A percentile compares a stretch with the other conserved stretches of the same genome.
Conservation (phyloP, 2,797 vertebrate genomes). For the Diceros bicornis region DNA sequence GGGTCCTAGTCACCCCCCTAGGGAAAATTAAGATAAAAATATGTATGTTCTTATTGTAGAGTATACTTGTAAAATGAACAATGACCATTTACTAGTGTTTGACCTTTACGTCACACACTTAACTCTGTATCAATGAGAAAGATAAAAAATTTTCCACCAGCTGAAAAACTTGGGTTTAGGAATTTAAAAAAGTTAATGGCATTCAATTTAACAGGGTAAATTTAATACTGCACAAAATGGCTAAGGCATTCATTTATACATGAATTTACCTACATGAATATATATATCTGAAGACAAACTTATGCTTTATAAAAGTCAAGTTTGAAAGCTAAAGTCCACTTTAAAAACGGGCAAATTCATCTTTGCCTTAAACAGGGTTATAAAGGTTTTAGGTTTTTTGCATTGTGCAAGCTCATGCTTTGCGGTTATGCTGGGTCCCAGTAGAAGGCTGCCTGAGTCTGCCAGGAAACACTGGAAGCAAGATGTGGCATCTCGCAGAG, state of each 20-base stretch:
- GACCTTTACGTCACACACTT: constrained; percentile 75
- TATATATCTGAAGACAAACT: not conserved
- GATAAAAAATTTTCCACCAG: constrained; percentile 51
- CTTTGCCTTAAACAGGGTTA: not conserved
- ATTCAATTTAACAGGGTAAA: not conserved
- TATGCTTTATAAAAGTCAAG: not conserved
- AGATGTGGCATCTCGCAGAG: not conserved
- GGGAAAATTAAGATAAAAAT: constrained; percentile 81
- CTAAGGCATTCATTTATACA: not conserved
- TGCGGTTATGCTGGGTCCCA: constrained; percentile 56
- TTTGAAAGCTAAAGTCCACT: constrained; percentile 45
- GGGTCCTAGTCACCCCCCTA: constrained; percentile 59
- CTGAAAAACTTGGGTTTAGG: constrained; percentile 54
- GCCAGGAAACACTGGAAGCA: constrained; percentile 74
- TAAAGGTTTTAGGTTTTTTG: not conserved
- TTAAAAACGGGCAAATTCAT: constrained; percentile 37
- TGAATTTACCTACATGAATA: not conserved
- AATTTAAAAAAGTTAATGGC: constrained; percentile 15
- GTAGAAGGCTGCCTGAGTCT: not conserved
- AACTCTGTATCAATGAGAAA: constrained; percentile 79
- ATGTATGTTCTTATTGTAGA: constrained; percentile 73
- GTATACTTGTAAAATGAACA: constrained; percentile 83
- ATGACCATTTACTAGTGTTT: constrained; percentile 86
- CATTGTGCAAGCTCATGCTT: constrained; percentile 45
- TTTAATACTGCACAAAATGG: constrained; percentile 23